Evolutionary conservation across 2,888 invertebrate species (phyloP), one percentile per base, ranked within the genome.

Genomic region (Leptopilina drosophilae): DNA sequence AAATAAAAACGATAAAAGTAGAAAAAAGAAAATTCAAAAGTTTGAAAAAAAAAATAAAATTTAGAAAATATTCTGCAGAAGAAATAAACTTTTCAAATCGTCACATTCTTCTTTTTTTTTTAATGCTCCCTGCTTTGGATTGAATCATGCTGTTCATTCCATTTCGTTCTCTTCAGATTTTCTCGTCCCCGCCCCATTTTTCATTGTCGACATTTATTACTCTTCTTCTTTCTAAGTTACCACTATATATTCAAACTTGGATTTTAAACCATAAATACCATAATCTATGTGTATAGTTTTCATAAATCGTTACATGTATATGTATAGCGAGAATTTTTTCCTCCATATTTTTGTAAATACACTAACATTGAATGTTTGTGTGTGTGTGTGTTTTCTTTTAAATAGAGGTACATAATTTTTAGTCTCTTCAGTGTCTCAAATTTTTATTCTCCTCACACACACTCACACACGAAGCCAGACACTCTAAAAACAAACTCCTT

Each of bases 21-120:
- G 5, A 33, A 3, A 33, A 33, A 33, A 3, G 33, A 33, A 33
- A 33, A 33, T 33, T 56, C 14, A 2, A 49, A 9, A 49, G 8
- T 49, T 49, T n/a, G n/a, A 3, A 49, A 49, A 49, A 46, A 46
- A 49, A 12, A 73, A n/a, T 26, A 53, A 59, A 53, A 56, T 15
- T 5, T 20, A 9, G 73, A 73, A 73, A 73, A 73, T 56, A 40
- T 73, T 73, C 56, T 73, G 56, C 56, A 56, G 20, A 62, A 9
- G 15, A 59, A 59, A 15, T n/a, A 59, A n/a, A 33, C 33, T 59
- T 15, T 59, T 62, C 15, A 62, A 9, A 62, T 62, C 15, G n/a
- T 62, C 62, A 20, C 33, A 33, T 33, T 33, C 33, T 33, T 33
- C 33, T 33, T 33, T 15, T 20, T 20, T 8, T 62, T 59, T 56